Evolutionary conservation across 2,888 invertebrate species (phyloP), one percentile per base, ranked within the genome.

Genomic region (Drosophila flavopinicola): DNA sequence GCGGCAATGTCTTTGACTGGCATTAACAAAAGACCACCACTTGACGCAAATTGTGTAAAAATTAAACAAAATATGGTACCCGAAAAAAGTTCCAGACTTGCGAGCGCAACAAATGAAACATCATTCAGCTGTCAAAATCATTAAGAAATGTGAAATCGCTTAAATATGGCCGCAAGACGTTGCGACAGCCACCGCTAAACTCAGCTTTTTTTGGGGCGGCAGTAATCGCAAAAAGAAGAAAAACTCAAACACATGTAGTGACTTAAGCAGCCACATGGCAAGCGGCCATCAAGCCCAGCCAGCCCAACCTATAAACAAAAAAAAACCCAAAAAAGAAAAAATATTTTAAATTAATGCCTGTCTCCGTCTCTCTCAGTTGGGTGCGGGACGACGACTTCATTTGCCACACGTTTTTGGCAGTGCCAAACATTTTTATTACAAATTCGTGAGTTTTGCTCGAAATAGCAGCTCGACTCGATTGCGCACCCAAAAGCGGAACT

Each of bases 81-180:
- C 66, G 54, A 32, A 45, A 45, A 78, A 47, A 60, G 45, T 66
- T 58, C 45, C 53, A 39, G 52, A 65, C 23, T 49, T 47, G 48
- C 35, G 20, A 20, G 20, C 27, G 54, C 57, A 38, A 38, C 65
- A 59, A 83, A 68, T 84, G 82, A 80, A 85, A 80, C 83, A 87
- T 87, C 88, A 85, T 83, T 87, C 79, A 87, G 83, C 88, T 89
- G 89, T 89, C 89, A 88, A 85, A 88, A 74, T 87, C 86, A 88
- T 89, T 87, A 87, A 82, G 80, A 83, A 79, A 83, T 89, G 80
- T 88, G 78, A 82, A 88, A 88, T 87, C 88, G 85, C 72, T 82
- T 82, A 85, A 82, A 82, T 75, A 65, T 86, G 80, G 56, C 60
- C 39, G 60, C 65, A 53, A 66, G 51, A 30, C 37, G 6, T 39